Percentiles rank a stretch among this genome's conserved stretches.
These are phyloP conservation scores for Lampris incognitus DNA, from an alignment of 2,113 vertebrate species.

Conservation along the genomic window DNA sequence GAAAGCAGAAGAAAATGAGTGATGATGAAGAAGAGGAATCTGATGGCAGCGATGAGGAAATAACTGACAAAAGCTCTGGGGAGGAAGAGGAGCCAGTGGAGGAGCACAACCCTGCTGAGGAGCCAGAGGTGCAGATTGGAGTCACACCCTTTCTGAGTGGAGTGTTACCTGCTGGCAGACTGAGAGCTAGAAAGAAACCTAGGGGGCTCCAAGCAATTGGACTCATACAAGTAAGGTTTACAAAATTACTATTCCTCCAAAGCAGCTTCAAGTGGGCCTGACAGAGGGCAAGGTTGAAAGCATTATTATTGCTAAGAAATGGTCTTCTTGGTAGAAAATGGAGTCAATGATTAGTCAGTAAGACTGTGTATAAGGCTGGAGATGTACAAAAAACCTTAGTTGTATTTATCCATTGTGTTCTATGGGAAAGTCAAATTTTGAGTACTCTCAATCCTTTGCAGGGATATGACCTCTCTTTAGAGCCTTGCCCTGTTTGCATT, in stretches of 20 bases:
- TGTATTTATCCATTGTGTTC: too few relatives aligned
- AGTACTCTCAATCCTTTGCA: too few relatives aligned
- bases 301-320: too few relatives aligned
- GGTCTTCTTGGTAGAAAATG: too few relatives aligned
- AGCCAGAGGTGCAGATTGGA: slow-evolving; percentile 48
- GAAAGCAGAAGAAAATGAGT: slow-evolving; percentile 29
- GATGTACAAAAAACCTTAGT: too few relatives aligned
- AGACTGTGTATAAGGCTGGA: too few relatives aligned
- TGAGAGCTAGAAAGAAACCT: slow-evolving; percentile 82
- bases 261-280: background rate
- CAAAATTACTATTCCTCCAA: background rate
- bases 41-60: slow-evolving; percentile 27
- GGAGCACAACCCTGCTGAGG: background rate
- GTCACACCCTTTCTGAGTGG: slow-evolving; percentile 86
- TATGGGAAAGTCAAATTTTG: too few relatives aligned
- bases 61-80: background rate
- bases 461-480: too few relatives aligned
- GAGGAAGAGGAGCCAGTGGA: background rate
- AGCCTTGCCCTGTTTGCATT: too few relatives aligned
- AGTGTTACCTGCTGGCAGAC: slow-evolving; percentile 82
- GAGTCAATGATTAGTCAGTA: too few relatives aligned
- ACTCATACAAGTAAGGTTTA: slow-evolving; percentile 88
- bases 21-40: slow-evolving; percentile 49
- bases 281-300: background rate
- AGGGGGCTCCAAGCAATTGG: slow-evolving; percentile 63